Conservation (phyloP, 1,140 invertebrate genomes). For the Papilio dardanus region DNA sequence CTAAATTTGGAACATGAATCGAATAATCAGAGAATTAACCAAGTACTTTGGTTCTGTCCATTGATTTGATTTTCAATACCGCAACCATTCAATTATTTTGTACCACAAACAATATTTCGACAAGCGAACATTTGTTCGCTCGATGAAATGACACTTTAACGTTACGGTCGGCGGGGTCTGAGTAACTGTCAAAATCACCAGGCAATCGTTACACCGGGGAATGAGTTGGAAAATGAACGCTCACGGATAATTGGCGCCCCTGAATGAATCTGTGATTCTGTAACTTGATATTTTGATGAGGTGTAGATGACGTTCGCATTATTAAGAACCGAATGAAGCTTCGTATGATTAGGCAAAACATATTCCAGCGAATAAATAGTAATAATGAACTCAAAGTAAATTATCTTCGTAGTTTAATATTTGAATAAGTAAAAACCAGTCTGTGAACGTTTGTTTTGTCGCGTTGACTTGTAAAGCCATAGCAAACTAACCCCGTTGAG, state of each 20-base stretch:
- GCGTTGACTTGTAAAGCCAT: constrained; percentile 41
- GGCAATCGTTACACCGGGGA: constrained; percentile 78
- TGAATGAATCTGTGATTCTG: constrained; percentile 76
- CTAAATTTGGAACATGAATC: neutral
- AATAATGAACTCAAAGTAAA: too few species aligned
- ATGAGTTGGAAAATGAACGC: constrained; percentile 77
- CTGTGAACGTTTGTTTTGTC: constrained; percentile 36
- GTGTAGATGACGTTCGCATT: constrained; percentile 58
- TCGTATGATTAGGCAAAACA: too few species aligned
- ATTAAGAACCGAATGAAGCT: constrained; percentile 34
- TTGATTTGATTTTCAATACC: neutral
- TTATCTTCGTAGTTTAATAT: neutral
- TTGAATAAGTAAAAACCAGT: too few species aligned
- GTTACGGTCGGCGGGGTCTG: constrained; percentile 37
- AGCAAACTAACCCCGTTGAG: constrained; percentile 38
- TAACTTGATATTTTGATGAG: constrained; percentile 79
- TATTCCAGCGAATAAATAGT: too few species aligned
- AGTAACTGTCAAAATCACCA: constrained; percentile 79
- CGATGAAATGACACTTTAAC: constrained; percentile 18
- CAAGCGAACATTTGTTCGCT: constrained; percentile 27
- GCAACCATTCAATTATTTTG: neutral
- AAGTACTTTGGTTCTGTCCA: neutral
- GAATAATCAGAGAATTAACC: neutral
- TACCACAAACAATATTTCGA: neutral
- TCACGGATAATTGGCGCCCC: constrained; percentile 75